Evolutionary conservation across 2,113 vertebrate genomes (phyloP).

Genomic region (Phrynosoma blainvillii): DNA sequence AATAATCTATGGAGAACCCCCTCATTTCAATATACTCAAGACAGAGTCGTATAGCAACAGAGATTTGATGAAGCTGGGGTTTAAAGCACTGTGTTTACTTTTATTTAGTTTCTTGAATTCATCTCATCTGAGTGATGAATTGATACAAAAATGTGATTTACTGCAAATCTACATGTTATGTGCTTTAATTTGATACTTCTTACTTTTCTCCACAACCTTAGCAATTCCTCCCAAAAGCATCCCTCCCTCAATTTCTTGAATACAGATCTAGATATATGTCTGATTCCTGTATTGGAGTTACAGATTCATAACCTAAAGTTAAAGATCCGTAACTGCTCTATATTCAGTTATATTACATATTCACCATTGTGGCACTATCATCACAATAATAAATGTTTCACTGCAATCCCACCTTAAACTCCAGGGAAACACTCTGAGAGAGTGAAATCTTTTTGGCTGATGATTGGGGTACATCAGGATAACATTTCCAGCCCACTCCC

Average conservation of each 20-base stretch:
- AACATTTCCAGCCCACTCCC: too few species aligned
- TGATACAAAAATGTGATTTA: background rate
- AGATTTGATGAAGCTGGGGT: background rate
- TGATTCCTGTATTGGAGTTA: too few species aligned
- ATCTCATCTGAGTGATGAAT: background rate
- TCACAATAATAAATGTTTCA: too few species aligned
- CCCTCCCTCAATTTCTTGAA: background rate
- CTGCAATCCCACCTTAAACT: too few species aligned
- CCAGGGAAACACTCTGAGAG: too few species aligned
- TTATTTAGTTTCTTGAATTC: background rate
- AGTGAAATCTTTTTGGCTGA: too few species aligned
- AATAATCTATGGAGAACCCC: background rate
- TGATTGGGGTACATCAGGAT: too few species aligned
- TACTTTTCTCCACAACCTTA: background rate
- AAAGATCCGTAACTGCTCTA: too few species aligned
- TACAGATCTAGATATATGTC: too few species aligned
- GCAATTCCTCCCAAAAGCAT: background rate
- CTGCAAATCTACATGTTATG: background rate
- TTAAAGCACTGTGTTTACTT: background rate
- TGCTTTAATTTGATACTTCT: background rate
- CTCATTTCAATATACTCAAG: background rate
- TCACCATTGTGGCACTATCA: too few species aligned
- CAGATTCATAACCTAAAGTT: too few species aligned
- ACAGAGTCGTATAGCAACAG: background rate
- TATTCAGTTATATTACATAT: too few species aligned